phyloP scores from a whole-genome alignment of 1,140 invertebrate species.

The Muscidifurax raptorellus region DNA sequence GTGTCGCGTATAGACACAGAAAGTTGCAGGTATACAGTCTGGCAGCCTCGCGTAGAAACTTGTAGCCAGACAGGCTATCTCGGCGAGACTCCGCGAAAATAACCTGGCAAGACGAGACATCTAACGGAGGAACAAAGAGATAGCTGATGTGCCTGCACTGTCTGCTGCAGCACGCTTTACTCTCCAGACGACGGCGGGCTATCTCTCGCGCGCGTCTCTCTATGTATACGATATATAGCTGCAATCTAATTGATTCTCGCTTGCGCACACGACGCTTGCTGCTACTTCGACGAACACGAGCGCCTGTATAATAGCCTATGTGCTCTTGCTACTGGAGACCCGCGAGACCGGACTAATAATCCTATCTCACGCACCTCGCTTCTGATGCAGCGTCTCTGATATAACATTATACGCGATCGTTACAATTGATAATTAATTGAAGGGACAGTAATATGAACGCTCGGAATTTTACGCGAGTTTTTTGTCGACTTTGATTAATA shows the following conservation, averaged over 20 bases:
- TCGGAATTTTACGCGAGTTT: too few species aligned
- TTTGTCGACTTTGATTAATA: too few species aligned
- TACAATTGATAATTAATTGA: not conserved
- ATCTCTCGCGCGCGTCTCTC: not conserved
- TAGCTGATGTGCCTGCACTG: not conserved
- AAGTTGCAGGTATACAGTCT: not conserved
- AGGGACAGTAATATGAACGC: too few species aligned
- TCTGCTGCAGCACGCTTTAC: not conserved
- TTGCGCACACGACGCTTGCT: not conserved
- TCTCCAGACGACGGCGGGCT: not conserved
- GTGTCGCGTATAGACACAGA: too few species aligned
- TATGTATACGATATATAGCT: too few species aligned
- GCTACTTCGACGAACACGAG: too few species aligned
- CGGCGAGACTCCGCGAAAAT: not conserved
- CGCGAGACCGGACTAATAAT: not conserved
- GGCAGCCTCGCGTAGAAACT: too few species aligned
- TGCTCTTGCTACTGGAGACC: not conserved
- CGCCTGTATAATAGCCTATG: too few species aligned
- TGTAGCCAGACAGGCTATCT: too few species aligned
- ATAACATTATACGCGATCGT: not conserved
- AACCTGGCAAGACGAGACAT: not conserved
- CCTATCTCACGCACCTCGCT: not conserved
- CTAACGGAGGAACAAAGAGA: slow-evolving; percentile 6
- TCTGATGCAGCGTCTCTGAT: too few species aligned
- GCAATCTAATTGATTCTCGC: not conserved